phyloP scores from a whole-genome alignment of 2,113 vertebrate species.

The Megatriorchis doriae region DNA sequence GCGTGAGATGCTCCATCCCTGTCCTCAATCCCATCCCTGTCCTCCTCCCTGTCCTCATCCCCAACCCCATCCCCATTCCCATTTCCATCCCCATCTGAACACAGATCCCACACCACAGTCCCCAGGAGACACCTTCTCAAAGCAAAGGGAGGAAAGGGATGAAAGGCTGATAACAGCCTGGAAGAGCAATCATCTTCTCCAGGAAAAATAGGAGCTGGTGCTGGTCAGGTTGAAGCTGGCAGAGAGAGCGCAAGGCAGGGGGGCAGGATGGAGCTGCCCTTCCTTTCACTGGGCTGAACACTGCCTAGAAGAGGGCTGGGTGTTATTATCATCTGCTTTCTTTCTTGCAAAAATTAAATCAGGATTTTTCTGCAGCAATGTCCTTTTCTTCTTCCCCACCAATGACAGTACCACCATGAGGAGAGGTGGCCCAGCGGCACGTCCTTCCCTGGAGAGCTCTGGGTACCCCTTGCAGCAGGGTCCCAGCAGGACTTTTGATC shows the following conservation, averaged over 20 bases:
- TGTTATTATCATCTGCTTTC: not conserved
- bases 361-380: not conserved
- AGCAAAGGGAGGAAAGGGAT: not conserved
- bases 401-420: not conserved
- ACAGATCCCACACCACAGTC: not conserved
- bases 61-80: no score
- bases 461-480: not conserved
- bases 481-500: not conserved
- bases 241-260: accelerated
- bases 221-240: not conserved
- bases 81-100: no score
- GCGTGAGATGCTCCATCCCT: not conserved
- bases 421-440: not conserved
- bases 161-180: not conserved
- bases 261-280: not conserved
- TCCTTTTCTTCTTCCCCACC: not conserved
- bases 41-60: not conserved
- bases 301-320: not conserved
- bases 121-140: not conserved
- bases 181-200: not conserved
- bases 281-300: not conserved
- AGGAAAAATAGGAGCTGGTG: not conserved
- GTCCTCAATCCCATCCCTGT: not conserved
- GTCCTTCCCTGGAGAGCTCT: not conserved
- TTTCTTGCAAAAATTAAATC: not conserved